Evolutionary conservation across 2,888 invertebrate species (phyloP), one percentile per base, ranked within the genome.

Genomic region (Eupithecia insigniata): DNA sequence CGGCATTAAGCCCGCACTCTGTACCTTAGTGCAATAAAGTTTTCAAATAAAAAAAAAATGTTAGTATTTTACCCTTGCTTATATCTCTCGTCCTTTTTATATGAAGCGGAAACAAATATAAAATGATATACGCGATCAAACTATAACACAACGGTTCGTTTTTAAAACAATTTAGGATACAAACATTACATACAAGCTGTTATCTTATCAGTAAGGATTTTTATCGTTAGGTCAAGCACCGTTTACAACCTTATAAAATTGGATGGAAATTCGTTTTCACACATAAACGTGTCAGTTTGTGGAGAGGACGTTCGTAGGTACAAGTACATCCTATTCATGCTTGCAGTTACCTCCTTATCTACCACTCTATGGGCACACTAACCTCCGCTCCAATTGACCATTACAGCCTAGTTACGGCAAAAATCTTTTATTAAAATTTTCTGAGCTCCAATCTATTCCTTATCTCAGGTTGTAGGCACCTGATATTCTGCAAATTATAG

Each of bases 391-490:
- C 80, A 81, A 84, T 86, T 83, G 86, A 81, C 86, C 83, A 82
- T 87, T 85, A 83, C 83, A 85, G 82, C 84, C 84, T 82, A 85
- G 83, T 88, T 84, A 87, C 75, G 83, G 83, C 81, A 83, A 82
- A 87, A 85, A 87, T 81, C 81, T 87, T 80, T 81, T 85, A 85
- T 85, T 88, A 87, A 85, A 87, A 88, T 87, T 83, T 84, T 82
- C 81, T 75, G 78, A 66, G 61, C 76, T 68, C 61, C 75, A 76
- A 79, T 76, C 74, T 74, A 73, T 68, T 22, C 72, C 73, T 78
- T 77, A 79, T 79, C 79, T 76, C 71, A 73, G 70, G 70, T 71
- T 72, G 70, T 71, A 67, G 71, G n/a, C 75, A 77, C 76, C 76
- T 77, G 78, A 74, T 77, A 77, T 71, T 36, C 73, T 70, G 72